Evolutionary conservation across 1,140 invertebrate species (phyloP), one percentile per base, ranked within the genome.

Genomic region (Papilio aristodemus): DNA sequence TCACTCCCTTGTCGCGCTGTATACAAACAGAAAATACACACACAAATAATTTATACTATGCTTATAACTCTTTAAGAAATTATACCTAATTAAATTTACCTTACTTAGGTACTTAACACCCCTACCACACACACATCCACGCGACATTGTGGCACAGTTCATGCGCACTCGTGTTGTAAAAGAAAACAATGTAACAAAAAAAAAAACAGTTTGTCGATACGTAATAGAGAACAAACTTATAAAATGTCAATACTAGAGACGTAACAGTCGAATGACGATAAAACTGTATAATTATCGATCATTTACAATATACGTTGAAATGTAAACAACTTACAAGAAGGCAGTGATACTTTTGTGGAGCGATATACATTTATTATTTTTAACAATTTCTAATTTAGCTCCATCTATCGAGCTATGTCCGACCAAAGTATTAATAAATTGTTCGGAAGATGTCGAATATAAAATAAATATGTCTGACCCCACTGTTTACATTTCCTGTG

Each of bases 1-100:
- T 83, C 83, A 76, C 77, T 75, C 81, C 75, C 72, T 79, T 79
- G 70, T 67, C 76, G 46, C 46, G 46, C 6, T 32, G 6, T 77
- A 82, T 77, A 37, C 27, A 77, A 87, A 86, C 86, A 89, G 82
- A 89, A 89, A 88, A 86, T 89, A 73, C 87, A 88, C 89, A 88
- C 86, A 83, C 89, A 89, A 50, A 89, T 90, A 87, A 91, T 89
- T 90, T 90, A 90, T 85, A 76, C 85, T 89, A 91, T 85, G 72
- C 82, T 87, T 89, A 86, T 77, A 73, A 79, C 75, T 77, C 71
- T 85, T 86, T 75, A 83, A 3, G 70, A 85, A 84, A 82, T 87
- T 85, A 88, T 27, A 83, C 77, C 84, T 89, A 91, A 79, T 84
- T 86, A 83, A 83, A 83, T 82, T 88, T 87, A 90, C 80, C 84